These are phyloP conservation scores for Icerya purchasi DNA, from an alignment of 2,888 invertebrate species.

Conservation along the genomic window DNA sequence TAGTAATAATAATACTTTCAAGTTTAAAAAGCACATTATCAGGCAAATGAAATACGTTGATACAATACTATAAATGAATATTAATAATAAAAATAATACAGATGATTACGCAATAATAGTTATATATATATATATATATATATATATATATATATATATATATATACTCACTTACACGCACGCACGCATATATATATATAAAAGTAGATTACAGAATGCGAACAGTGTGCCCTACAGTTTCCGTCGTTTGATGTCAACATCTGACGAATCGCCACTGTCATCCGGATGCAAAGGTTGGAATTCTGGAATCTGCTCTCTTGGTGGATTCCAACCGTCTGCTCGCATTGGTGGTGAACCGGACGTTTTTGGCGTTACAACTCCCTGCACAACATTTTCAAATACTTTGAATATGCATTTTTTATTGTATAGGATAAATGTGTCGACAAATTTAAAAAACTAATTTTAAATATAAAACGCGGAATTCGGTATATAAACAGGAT, in stretches of 20 bases:
- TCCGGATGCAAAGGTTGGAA: constrained; percentile 26
- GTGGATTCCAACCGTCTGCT: constrained; percentile 28
- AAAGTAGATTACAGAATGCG: background rate
- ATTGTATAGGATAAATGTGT: too few relatives aligned
- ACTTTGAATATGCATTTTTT: constrained; percentile 2
- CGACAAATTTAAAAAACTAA: too few relatives aligned
- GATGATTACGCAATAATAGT: background rate
- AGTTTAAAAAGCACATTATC: too few relatives aligned
- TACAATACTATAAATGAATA: too few relatives aligned
- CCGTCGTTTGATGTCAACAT: constrained; percentile 21
- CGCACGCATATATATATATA: too few relatives aligned
- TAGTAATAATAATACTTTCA: too few relatives aligned
- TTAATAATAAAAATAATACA: too few relatives aligned
- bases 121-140: background rate
- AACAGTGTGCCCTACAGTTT: constrained; percentile 16
- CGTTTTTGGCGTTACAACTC: constrained; percentile 20
- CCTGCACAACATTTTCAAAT: constrained; percentile 16
- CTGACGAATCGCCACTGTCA: constrained; percentile 20
- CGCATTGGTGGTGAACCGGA: constrained; percentile 27
- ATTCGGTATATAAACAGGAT: too few relatives aligned
- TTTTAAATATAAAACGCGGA: too few relatives aligned
- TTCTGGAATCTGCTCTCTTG: constrained; percentile 28
- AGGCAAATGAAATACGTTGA: too few relatives aligned
- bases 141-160: too few relatives aligned
- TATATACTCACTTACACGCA: too few relatives aligned